Base-by-base conservation (phyloP, 2,113 vertebrate genomes). In the Ceuthmochares aereus region DNA sequence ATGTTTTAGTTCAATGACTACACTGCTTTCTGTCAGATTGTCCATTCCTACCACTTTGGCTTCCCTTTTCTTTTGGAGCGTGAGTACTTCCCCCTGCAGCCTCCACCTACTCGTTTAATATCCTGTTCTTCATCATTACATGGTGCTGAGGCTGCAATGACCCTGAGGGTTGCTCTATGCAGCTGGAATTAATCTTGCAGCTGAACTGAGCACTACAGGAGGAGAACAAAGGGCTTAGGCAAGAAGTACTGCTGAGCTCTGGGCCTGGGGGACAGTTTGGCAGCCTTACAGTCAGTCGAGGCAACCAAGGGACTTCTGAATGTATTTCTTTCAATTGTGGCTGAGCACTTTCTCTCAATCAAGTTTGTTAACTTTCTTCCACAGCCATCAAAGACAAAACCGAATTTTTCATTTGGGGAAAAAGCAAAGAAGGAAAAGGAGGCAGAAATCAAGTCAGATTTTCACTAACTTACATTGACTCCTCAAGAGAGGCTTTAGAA, bases 351-450 rank as follows among this genome's bases (percentile, higher is more conserved):
- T 63, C 43, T 55, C 20, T 6, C 5, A 30, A 6, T 51, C 32
- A 72, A 42, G 29, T 52, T 67, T 82, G 34, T 56, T 10, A 82
- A 27, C 29, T 85, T 89, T 62, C 19, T 6, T 83, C 18, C 79
- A 27, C 12, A 79, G 37, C 6, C 45, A 51, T 72, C 19, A 42
- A 62, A 82, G 29, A 25, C 8, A 75, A 90, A 79, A 27, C 1
- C 18, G 27, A 15, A 2, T 19, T 51, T 26, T 52, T 34, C 0
- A 3, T 82, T 52, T 25, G 7, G 2, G 6, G 15, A 14, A 11
- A 22, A 45, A 72, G n/a, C n/a, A n/a, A n/a, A n/a, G n/a, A n/a
- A n/a, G 3, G 3, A 87, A 66, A 55, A 47, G 8, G 15, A 88
- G 6, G 7, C 51, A 78, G 26, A 75, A 26, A 56, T 14, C 14